Percentiles rank a stretch among this genome's conserved stretches.
These are phyloP conservation scores for Poecile atricapillus DNA, from an alignment of 2,113 vertebrate genomes.

Conservation along the genomic window DNA sequence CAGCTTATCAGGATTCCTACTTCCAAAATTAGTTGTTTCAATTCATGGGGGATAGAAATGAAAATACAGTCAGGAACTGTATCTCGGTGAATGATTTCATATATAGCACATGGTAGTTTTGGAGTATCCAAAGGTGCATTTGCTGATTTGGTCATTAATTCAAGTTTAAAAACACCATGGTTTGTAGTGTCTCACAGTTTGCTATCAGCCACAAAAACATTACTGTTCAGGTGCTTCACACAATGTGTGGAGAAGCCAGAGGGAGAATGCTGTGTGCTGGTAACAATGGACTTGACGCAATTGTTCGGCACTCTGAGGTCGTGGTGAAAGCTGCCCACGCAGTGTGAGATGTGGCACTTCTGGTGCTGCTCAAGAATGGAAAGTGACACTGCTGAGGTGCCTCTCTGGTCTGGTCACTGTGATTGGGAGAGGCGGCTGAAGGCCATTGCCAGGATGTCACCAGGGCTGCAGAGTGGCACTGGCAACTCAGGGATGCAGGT, in stretches of 20 bases:
- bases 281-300: fast-evolving
- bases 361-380: fast-evolving
- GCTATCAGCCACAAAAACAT: fast-evolving
- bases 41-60: background rate
- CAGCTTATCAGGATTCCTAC: background rate
- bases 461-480: background rate
- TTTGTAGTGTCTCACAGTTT: background rate
- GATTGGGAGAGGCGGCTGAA: fast-evolving
- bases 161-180: background rate
- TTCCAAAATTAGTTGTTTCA: background rate
- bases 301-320: fast-evolving
- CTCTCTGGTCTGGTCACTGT: fast-evolving
- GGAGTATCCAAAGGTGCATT: background rate
- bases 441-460: fast-evolving
- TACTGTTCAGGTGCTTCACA: background rate
- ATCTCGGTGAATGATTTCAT: background rate
- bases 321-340: background rate
- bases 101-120: background rate
- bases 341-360: fast-evolving
- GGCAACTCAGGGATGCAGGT: background rate
- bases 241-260: fast-evolving
- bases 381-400: fast-evolving
- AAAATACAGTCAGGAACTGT: background rate
- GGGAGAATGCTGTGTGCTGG: background rate
- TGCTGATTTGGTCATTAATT: background rate